Percentiles rank a stretch among this genome's conserved stretches.
Evolutionary conservation across 92 coral and sea anemone species (phyloP).

Genomic region (Epizoanthus scotinus): DNA sequence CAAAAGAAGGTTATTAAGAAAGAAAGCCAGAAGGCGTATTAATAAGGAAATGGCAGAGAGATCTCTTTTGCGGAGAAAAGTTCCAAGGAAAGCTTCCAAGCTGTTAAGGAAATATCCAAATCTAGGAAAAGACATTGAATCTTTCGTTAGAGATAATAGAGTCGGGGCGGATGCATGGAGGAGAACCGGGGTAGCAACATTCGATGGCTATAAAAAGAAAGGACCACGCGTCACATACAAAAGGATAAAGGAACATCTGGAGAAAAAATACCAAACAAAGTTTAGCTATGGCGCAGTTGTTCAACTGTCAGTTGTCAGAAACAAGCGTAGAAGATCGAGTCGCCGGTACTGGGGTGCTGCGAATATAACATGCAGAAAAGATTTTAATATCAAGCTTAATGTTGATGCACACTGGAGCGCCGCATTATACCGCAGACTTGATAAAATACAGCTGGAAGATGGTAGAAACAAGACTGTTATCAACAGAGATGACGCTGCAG

Average conservation of each 20-base stretch:
- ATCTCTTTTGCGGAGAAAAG: slow-evolving; percentile 38
- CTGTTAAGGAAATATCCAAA: slow-evolving; percentile 49
- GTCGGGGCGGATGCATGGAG: slow-evolving; percentile 57
- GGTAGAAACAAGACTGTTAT: slow-evolving; percentile 22
- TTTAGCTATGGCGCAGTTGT: slow-evolving; percentile 54
- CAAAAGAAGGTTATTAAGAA: slow-evolving; percentile 35
- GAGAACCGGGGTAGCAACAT: slow-evolving; percentile 34
- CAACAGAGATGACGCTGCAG: slow-evolving; percentile 53
- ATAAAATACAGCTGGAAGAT: slow-evolving; percentile 13
- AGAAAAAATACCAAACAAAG: slow-evolving; percentile 42
- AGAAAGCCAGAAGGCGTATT: slow-evolving; percentile 32
- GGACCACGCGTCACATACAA: slow-evolving; percentile 38
- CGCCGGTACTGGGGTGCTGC: slow-evolving; percentile 47
- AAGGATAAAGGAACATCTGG: slow-evolving; percentile 37
- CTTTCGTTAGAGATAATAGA: slow-evolving; percentile 40
- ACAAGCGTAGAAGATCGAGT: slow-evolving; percentile 36
- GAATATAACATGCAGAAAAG: slow-evolving; percentile 45
- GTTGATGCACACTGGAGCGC: slow-evolving; percentile 45
- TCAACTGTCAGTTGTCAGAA: slow-evolving; percentile 45
- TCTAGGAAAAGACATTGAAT: slow-evolving; percentile 53
- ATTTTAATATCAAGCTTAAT: slow-evolving; percentile 34
- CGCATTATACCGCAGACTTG: slow-evolving; percentile 33
- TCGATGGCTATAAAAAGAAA: slow-evolving; percentile 17
- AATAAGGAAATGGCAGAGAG: slow-evolving; percentile 35
- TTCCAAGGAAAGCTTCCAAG: slow-evolving; percentile 53